These are phyloP conservation scores for Triplophysa tibetana DNA, from an alignment of 2,113 vertebrate genomes.

Conservation along the genomic window DNA sequence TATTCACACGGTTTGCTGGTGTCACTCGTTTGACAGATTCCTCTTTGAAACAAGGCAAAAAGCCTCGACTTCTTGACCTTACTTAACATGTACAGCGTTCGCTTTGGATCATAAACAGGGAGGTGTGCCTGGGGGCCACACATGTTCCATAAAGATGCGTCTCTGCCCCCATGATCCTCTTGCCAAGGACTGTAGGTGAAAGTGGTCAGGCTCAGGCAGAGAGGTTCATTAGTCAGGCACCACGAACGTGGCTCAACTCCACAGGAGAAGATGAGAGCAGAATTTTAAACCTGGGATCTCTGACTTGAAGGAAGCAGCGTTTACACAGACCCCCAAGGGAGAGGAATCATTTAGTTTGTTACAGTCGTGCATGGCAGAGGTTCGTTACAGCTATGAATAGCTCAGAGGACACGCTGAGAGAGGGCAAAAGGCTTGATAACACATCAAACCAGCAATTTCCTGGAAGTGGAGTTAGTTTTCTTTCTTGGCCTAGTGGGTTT, in stretches of 20 bases:
- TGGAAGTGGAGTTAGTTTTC: background rate
- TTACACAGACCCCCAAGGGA: slow-evolving; percentile 50
- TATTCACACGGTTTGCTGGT: background rate
- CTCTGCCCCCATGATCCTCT: slow-evolving; percentile 21
- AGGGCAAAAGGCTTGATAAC: background rate
- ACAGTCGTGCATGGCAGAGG: slow-evolving; percentile 24
- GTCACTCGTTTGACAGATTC: slow-evolving; percentile 10
- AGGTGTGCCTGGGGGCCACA: background rate
- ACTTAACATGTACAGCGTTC: slow-evolving; percentile 39
- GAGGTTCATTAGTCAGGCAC: slow-evolving; percentile 55
- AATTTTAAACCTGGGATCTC: slow-evolving; percentile 56
- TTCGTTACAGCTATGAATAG: slow-evolving; percentile 48
- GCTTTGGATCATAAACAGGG: background rate
- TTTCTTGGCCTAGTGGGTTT: background rate
- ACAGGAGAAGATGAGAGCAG: slow-evolving; percentile 46
- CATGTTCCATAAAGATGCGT: slow-evolving; percentile 37
- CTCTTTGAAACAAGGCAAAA: slow-evolving; percentile 8
- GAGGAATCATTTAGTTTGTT: slow-evolving; percentile 50
- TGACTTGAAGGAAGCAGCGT: slow-evolving; percentile 48
- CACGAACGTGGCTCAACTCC: slow-evolving; percentile 36
- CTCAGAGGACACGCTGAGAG: slow-evolving; percentile 9
- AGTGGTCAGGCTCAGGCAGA: slow-evolving; percentile 34
- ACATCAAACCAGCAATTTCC: background rate
- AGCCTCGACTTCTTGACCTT: slow-evolving; percentile 32
- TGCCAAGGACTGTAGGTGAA: slow-evolving; percentile 33